Percentiles rank a stretch among this genome's conserved stretches.
These are phyloP conservation scores for Rhinichthys osculus DNA, from an alignment of 2,797 vertebrate species.

Conservation along the genomic window DNA sequence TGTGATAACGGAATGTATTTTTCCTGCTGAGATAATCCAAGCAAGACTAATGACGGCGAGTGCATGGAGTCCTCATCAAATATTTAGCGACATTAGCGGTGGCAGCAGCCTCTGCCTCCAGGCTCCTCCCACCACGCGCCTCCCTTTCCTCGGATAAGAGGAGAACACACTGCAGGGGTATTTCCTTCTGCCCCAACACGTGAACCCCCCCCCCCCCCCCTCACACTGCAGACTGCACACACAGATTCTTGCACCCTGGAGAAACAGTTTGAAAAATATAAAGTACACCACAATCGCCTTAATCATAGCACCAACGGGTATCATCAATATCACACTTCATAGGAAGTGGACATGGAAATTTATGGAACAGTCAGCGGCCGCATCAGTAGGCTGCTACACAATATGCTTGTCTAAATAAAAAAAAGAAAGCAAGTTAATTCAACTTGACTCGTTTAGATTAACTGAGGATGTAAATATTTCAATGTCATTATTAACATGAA, in stretches of 20 bases:
- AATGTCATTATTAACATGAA: background rate
- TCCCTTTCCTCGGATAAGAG: slow-evolving; percentile 27
- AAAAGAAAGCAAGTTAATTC: background rate
- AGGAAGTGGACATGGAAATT: background rate
- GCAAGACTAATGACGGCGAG: slow-evolving; percentile 66
- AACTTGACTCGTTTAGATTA: background rate
- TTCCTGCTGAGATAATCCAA: slow-evolving; percentile 65
- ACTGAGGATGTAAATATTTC: background rate
- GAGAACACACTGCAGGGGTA: slow-evolving; percentile 8
- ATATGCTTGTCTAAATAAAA: background rate
- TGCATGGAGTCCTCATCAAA: slow-evolving; percentile 62
- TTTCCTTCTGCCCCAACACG: slow-evolving; percentile 6
- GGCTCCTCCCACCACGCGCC: slow-evolving; percentile 45
- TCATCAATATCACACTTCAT: background rate
- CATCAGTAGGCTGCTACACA: background rate
- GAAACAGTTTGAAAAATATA: background rate
- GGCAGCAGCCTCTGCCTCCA: slow-evolving; percentile 51
- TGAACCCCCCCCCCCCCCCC: background rate
- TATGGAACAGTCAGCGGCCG: background rate
- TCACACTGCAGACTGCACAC: background rate
- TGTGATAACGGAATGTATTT: slow-evolving; percentile 41
- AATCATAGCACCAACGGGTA: too few relatives aligned
- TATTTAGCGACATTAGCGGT: slow-evolving; percentile 61
- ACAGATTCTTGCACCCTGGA: background rate
- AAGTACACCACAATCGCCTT: background rate